Evolutionary conservation across 2,888 invertebrate species (phyloP).

Genomic region (Craniophora ligustri): DNA sequence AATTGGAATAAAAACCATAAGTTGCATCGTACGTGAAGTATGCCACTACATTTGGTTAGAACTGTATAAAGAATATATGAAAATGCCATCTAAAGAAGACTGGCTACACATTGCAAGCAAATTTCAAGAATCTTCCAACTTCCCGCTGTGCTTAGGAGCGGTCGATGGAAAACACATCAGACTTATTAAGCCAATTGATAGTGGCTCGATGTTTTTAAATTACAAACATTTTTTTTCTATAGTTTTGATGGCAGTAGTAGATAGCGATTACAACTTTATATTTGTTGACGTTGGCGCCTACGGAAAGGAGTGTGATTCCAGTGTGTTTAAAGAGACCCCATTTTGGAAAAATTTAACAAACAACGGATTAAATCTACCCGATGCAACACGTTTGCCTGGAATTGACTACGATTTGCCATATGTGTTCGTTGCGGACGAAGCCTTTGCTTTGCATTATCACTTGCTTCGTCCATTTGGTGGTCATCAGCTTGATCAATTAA

Average conservation of each 20-base stretch:
- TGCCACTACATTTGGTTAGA: constrained; percentile 23
- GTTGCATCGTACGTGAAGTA: constrained; percentile 33
- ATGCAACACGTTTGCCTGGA: constrained; percentile 39
- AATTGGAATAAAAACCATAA: constrained; percentile 40
- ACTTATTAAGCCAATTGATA: constrained; percentile 44
- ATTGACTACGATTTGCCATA: constrained; percentile 36
- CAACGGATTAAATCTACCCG: constrained; percentile 40
- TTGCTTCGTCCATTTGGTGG: constrained; percentile 48
- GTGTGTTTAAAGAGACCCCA: constrained; percentile 45
- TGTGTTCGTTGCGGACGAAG: constrained; percentile 53
- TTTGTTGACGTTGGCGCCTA: constrained; percentile 49
- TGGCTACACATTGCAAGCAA: constrained; percentile 32
- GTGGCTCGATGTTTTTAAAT: constrained; percentile 53
- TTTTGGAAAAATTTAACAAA: constrained; percentile 43
- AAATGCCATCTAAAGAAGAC: constrained; percentile 32
- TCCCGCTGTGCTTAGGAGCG: constrained; percentile 52
- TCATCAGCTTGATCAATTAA: constrained; percentile 39
- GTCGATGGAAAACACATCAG: constrained; percentile 57
- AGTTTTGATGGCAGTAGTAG: constrained; percentile 53
- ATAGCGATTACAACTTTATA: constrained; percentile 51
- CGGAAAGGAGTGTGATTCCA: constrained; percentile 54
- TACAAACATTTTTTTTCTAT: constrained; percentile 50
- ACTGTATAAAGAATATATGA: constrained; percentile 28
- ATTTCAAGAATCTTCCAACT: constrained; percentile 34
- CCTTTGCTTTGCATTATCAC: constrained; percentile 49